A percentile compares a stretch with the other conserved stretches of the same genome.
These are phyloP conservation scores for Megalops atlanticus DNA, from an alignment of 2,113 vertebrate species.

Conservation along the genomic window DNA sequence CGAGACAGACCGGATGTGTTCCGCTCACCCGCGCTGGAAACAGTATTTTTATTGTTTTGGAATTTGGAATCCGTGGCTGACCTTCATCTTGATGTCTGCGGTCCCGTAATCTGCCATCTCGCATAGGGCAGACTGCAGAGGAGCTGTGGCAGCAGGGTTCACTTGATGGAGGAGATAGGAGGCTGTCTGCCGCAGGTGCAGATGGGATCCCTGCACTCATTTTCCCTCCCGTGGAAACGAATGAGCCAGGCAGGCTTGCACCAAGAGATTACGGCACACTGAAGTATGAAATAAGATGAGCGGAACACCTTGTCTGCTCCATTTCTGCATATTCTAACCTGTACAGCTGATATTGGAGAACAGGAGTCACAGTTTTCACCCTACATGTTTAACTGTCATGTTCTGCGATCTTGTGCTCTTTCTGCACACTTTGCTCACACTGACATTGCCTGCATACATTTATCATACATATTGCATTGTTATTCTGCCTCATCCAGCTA, in stretches of 20 bases:
- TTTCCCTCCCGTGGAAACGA: neutral
- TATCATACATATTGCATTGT: too few species aligned
- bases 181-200: neutral
- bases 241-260: neutral
- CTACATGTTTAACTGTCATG: too few species aligned
- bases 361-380: too few species aligned
- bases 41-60: slow-evolving; percentile 23
- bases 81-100: slow-evolving; percentile 26
- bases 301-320: too few species aligned
- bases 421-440: too few species aligned
- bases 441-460: too few species aligned
- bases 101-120: slow-evolving; percentile 19
- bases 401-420: too few species aligned
- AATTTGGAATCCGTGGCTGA: slow-evolving; percentile 6
- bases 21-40: slow-evolving; percentile 5
- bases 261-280: neutral
- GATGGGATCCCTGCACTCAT: neutral
- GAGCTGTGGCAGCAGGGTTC: neutral
- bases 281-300: too few species aligned
- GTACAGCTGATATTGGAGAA: too few species aligned
- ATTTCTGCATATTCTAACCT: too few species aligned
- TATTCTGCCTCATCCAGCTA: too few species aligned
- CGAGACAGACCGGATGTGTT: neutral
- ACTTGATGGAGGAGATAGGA: neutral
- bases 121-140: neutral